Percentiles rank a stretch among this genome's conserved stretches.
Evolutionary conservation across 2,797 vertebrate species (phyloP).

Genomic region (Anguilla pacifica): DNA sequence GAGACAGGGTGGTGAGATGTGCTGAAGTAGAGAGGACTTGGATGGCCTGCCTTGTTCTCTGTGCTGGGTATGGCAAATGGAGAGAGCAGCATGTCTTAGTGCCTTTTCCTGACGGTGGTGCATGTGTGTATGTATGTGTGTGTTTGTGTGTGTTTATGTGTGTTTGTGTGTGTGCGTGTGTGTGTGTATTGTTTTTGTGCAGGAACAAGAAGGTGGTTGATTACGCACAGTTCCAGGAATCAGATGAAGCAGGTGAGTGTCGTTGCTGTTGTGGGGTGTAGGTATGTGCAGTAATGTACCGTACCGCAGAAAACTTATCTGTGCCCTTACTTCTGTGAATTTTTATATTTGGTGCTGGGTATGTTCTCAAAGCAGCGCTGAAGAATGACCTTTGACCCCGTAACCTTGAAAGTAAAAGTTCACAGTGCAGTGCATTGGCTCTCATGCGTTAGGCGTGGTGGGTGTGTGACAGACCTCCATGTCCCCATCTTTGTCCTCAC

Average conservation of each 20-base stretch:
- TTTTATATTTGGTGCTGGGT: background rate
- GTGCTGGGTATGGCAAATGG: background rate
- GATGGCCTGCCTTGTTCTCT: background rate
- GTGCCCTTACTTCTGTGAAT: background rate
- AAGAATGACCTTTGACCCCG: background rate
- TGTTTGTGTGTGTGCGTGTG: constrained; percentile 34
- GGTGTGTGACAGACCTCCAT: background rate
- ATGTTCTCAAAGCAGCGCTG: background rate
- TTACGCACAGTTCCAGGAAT: constrained; percentile 99
- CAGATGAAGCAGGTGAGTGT: constrained; percentile 91
- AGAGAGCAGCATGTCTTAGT: background rate
- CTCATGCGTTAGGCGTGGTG: background rate
- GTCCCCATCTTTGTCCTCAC: constrained; percentile 15
- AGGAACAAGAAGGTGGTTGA: constrained; percentile 99
- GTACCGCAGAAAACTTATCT: background rate
- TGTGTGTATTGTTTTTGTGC: constrained; percentile 47
- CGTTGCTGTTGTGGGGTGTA: background rate
- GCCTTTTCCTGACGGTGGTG: background rate
- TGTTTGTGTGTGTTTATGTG: background rate
- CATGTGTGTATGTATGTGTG: background rate
- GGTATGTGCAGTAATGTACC: too few species aligned
- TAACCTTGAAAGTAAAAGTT: background rate
- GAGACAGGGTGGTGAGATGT: background rate
- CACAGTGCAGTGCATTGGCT: background rate
- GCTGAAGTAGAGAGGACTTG: background rate